phyloP scores from a whole-genome alignment of 2,113 vertebrate genomes.

The Cardinalis cardinalis region DNA sequence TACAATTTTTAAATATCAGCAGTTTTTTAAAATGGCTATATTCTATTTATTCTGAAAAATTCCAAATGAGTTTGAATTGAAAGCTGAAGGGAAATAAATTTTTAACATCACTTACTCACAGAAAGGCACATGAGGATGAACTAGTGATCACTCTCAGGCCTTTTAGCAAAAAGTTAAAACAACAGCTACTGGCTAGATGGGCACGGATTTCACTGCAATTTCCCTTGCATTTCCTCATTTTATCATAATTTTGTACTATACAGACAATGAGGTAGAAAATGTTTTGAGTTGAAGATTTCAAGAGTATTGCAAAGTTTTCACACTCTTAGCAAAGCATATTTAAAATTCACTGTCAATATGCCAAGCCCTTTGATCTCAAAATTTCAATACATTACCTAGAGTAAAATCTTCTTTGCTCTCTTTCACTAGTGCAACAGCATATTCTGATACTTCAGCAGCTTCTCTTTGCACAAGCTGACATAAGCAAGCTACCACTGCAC shows the following conservation, averaged over 20 bases:
- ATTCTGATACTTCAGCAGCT: slow-evolving; percentile 85
- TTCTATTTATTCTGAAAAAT: neutral
- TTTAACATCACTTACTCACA: neutral
- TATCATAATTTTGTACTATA: neutral
- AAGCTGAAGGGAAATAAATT: neutral
- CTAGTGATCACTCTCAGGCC: neutral
- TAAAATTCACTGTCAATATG: neutral
- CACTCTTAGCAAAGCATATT: neutral
- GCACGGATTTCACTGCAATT: neutral
- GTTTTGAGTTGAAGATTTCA: neutral
- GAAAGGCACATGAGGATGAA: neutral
- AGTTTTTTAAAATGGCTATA: neutral
- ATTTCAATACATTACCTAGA: slow-evolving; percentile 73
- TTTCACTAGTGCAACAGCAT: slow-evolving; percentile 83
- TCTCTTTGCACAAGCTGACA: slow-evolving; percentile 89
- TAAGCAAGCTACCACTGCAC: slow-evolving; percentile 87
- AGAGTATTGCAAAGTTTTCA: neutral
- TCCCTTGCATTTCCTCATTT: neutral
- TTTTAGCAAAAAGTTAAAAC: neutral
- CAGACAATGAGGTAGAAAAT: neutral
- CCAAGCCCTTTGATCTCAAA: neutral
- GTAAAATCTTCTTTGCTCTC: slow-evolving; percentile 77
- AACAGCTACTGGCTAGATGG: neutral
- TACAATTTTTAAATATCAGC: neutral
- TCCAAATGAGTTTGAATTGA: neutral